These are phyloP conservation scores for Dorcus parallelipipedus DNA, from an alignment of 2,888 invertebrate genomes.

Conservation along the genomic window DNA sequence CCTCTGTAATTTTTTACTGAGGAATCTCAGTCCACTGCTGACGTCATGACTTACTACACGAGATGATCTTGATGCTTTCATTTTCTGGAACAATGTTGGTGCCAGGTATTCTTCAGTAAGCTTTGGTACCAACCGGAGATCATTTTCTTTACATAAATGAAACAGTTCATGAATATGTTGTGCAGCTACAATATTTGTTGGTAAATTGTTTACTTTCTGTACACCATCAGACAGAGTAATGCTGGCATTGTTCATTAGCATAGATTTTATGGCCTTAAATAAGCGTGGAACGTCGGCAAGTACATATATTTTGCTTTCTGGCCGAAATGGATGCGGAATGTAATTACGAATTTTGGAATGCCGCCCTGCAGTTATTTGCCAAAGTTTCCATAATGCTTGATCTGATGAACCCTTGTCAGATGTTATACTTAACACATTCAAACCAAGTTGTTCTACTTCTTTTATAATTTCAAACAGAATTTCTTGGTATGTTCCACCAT, in stretches of 20 bases:
- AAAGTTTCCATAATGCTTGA: constrained; percentile 25
- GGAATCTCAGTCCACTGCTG: constrained; percentile 15
- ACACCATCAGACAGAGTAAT: background rate
- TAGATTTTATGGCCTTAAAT: background rate
- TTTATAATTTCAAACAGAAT: constrained; percentile 8
- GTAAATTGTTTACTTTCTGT: background rate
- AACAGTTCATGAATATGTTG: too few species aligned
- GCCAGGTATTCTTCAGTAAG: constrained; percentile 1
- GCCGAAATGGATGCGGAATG: constrained; percentile 18
- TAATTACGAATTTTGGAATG: constrained; percentile 8
- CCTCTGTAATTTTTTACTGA: constrained; percentile 10
- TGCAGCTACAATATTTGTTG: background rate
- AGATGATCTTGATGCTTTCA: constrained; percentile 16
- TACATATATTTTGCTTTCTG: background rate
- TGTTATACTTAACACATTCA: constrained; percentile 18
- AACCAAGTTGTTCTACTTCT: constrained; percentile 6
- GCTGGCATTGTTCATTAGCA: background rate
- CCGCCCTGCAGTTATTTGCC: constrained; percentile 14
- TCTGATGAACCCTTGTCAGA: constrained; percentile 29
- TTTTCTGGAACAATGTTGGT: constrained; percentile 17
- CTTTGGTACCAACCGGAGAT: background rate
- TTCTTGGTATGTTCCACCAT: background rate
- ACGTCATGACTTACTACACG: constrained; percentile 18
- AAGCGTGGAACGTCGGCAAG: constrained; percentile 2
- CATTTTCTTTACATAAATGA: too few species aligned